These are phyloP conservation scores for Halesus radiatus DNA, from an alignment of 1,140 invertebrate genomes.

Conservation along the genomic window DNA sequence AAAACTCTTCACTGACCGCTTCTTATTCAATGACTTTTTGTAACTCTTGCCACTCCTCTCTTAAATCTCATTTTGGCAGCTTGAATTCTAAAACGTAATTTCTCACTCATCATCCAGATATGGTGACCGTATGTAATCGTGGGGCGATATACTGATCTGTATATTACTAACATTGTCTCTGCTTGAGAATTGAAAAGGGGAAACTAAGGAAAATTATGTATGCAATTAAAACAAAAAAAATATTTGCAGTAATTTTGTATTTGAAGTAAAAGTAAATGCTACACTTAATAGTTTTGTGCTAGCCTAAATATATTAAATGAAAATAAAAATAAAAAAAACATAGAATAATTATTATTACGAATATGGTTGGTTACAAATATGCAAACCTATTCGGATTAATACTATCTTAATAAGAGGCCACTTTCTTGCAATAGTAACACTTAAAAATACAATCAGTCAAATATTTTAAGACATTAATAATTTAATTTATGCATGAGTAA, in stretches of 20 bases:
- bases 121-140: too few relatives aligned
- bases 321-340: slow-evolving; percentile 5
- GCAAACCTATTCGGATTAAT: slow-evolving; percentile 2
- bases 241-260: slow-evolving; percentile 29
- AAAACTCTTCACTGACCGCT: too few relatives aligned
- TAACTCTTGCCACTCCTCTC: too few relatives aligned
- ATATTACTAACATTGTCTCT: too few relatives aligned
- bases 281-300: slow-evolving; percentile 35
- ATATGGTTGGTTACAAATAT: slow-evolving; percentile 24
- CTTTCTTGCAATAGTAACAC: slow-evolving; percentile 29
- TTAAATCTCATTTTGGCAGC: too few relatives aligned
- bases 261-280: slow-evolving; percentile 28
- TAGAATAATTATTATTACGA: background rate
- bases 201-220: background rate
- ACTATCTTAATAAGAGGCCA: slow-evolving; percentile 39
- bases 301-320: slow-evolving; percentile 21
- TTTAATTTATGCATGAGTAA: slow-evolving; percentile 2
- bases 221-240: background rate
- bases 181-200: too few relatives aligned
- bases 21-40: too few relatives aligned
- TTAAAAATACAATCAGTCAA: slow-evolving; percentile 37
- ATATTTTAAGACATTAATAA: slow-evolving; percentile 32
- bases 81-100: too few relatives aligned
- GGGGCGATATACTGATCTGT: too few relatives aligned
- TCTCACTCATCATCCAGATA: too few relatives aligned